Percentiles rank a stretch among this genome's conserved stretches.
phyloP scores from a whole-genome alignment of 1,140 invertebrate genomes.

The Branchinecta lindahli region DNA sequence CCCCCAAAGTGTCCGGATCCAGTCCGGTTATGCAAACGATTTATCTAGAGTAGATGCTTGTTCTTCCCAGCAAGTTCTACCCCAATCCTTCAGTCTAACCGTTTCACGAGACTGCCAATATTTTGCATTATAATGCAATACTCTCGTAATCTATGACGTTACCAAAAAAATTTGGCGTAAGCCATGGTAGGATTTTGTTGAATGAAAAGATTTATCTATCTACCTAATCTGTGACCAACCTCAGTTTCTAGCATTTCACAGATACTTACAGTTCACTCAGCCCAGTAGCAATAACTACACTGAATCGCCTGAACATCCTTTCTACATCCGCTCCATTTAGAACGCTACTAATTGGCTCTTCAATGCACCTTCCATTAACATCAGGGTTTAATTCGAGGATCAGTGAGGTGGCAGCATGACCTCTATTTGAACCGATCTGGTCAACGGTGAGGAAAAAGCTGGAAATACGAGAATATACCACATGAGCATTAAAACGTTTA shows the following conservation, averaged over 20 bases:
- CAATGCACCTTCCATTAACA: constrained; percentile 77
- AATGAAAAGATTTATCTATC: too few species aligned
- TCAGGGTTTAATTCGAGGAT: constrained; percentile 83
- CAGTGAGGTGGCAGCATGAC: constrained; percentile 59
- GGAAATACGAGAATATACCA: constrained; percentile 26
- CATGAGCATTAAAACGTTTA: neutral
- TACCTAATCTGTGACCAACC: too few species aligned
- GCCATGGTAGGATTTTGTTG: too few species aligned
- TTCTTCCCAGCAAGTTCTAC: too few species aligned
- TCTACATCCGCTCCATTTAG: neutral
- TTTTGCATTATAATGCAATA: too few species aligned
- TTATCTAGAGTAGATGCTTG: too few species aligned
- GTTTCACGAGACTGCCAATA: too few species aligned
- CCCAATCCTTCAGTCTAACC: too few species aligned
- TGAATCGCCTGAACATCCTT: constrained; percentile 38
- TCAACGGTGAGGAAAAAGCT: constrained; percentile 76
- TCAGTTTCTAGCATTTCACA: neutral
- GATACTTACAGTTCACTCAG: constrained; percentile 56
- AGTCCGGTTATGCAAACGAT: too few species aligned
- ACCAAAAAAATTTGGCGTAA: too few species aligned
- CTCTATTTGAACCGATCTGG: constrained; percentile 62
- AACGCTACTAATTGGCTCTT: constrained; percentile 46
- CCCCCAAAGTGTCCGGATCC: too few species aligned
- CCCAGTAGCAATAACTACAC: constrained; percentile 69
- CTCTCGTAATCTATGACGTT: too few species aligned